These are phyloP conservation scores for Sturmia bella DNA, from an alignment of 2,888 invertebrate genomes.

Conservation along the genomic window DNA sequence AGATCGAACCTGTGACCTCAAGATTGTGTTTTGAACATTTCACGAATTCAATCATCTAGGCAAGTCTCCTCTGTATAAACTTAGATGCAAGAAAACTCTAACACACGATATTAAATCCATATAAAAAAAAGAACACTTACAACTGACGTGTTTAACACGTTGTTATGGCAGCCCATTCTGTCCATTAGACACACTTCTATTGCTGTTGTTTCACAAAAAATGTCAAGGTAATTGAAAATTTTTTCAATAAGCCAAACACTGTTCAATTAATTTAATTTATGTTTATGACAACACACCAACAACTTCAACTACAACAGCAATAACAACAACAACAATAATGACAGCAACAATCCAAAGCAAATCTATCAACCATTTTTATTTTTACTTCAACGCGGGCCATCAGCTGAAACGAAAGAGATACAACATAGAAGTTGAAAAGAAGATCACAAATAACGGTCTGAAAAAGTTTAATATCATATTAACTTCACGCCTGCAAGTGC, in stretches of 20 bases:
- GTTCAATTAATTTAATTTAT: slow-evolving; percentile 64
- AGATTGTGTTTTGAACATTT: too few species aligned
- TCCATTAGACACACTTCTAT: too few species aligned
- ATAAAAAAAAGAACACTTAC: too few species aligned
- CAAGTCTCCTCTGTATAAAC: too few species aligned
- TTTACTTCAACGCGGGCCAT: not conserved
- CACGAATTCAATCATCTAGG: too few species aligned
- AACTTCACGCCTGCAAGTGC: slow-evolving; percentile 52
- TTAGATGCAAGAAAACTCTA: too few species aligned
- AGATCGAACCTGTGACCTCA: too few species aligned
- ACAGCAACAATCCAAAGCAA: slow-evolving; percentile 8
- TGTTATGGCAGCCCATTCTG: too few species aligned
- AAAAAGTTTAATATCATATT: slow-evolving; percentile 33
- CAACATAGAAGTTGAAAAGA: slow-evolving; percentile 1
- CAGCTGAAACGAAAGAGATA: not conserved
- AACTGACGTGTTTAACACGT: too few species aligned
- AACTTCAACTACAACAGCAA: too few species aligned
- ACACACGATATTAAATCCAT: too few species aligned
- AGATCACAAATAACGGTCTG: slow-evolving; percentile 47
- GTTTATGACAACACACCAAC: slow-evolving; percentile 25
- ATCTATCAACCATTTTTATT: not conserved
- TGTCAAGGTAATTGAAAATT: slow-evolving; percentile 32
- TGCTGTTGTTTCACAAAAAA: slow-evolving; percentile 14
- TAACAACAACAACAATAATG: too few species aligned
- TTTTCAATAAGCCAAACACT: slow-evolving; percentile 31